phyloP scores from a whole-genome alignment of 2,113 vertebrate species.

The Delphinus delphis region DNA sequence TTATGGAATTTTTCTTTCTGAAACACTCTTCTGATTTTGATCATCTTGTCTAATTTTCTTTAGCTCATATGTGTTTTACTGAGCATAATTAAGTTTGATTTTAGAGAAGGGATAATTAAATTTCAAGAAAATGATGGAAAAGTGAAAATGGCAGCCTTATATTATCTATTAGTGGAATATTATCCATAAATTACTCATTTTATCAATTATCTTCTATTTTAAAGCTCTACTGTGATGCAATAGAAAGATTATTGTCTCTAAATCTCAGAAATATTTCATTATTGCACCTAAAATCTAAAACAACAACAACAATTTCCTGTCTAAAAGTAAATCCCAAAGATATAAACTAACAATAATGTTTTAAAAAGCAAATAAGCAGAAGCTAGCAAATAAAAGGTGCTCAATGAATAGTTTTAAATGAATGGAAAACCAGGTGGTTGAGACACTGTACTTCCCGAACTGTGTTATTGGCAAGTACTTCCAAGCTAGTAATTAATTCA shows the following conservation, averaged over 20 bases:
- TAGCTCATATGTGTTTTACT: neutral
- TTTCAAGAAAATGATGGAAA: neutral
- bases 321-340: neutral
- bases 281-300: slow-evolving; percentile 15
- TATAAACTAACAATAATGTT: neutral
- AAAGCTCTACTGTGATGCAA: neutral
- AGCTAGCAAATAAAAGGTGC: neutral
- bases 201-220: neutral
- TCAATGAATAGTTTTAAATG: neutral
- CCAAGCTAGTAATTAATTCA: neutral
- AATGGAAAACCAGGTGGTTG: neutral
- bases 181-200: neutral
- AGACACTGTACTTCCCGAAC: neutral
- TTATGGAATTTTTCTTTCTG: neutral
- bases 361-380: neutral
- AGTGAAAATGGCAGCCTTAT: neutral
- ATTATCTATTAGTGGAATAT: neutral
- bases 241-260: neutral
- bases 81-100: neutral
- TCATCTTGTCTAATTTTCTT: neutral
- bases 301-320: neutral
- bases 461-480: neutral
- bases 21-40: neutral
- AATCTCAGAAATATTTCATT: neutral
- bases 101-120: neutral